Evolutionary conservation across 1,140 invertebrate species (phyloP).

Genomic region (Planococcus citri): DNA sequence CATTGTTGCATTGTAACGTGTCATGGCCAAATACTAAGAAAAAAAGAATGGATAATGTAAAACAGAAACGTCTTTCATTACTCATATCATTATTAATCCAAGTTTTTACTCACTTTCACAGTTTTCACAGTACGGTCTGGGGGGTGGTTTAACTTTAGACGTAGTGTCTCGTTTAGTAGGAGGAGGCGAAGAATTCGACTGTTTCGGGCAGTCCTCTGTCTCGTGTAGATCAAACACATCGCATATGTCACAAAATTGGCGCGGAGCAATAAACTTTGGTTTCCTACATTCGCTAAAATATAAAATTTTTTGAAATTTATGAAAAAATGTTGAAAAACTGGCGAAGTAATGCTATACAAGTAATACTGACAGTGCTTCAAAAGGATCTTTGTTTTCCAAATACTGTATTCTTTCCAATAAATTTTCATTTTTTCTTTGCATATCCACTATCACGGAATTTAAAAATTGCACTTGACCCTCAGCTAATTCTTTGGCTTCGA

Average conservation of each 20-base stretch:
- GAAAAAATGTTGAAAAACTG: too few relatives aligned
- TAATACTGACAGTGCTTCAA: not conserved
- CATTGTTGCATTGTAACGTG: constrained; percentile 63
- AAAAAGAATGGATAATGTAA: constrained; percentile 26
- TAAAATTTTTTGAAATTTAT: constrained; percentile 27
- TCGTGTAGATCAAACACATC: constrained; percentile 93
- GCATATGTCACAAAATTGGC: constrained; percentile 94
- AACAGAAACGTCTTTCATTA: constrained; percentile 16
- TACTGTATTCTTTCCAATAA: constrained; percentile 33
- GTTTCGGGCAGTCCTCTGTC: constrained; percentile 89
- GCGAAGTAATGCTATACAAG: too few relatives aligned
- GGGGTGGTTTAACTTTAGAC: constrained; percentile 36
- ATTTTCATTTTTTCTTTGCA: constrained; percentile 83
- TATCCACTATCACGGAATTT: constrained; percentile 91
- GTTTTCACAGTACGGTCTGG: constrained; percentile 76
- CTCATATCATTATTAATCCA: not conserved
- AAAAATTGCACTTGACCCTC: constrained; percentile 78
- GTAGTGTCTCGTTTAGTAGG: constrained; percentile 34
- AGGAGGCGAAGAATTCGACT: constrained; percentile 47
- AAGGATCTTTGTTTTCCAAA: not conserved
- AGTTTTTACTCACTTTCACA: constrained; percentile 62
- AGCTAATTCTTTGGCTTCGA: constrained; percentile 50
- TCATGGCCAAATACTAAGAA: constrained; percentile 65
- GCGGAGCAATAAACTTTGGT: constrained; percentile 43
- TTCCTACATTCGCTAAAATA: constrained; percentile 32